phyloP scores from a whole-genome alignment of 2,113 vertebrate genomes.

The Mesitornis unicolor region DNA sequence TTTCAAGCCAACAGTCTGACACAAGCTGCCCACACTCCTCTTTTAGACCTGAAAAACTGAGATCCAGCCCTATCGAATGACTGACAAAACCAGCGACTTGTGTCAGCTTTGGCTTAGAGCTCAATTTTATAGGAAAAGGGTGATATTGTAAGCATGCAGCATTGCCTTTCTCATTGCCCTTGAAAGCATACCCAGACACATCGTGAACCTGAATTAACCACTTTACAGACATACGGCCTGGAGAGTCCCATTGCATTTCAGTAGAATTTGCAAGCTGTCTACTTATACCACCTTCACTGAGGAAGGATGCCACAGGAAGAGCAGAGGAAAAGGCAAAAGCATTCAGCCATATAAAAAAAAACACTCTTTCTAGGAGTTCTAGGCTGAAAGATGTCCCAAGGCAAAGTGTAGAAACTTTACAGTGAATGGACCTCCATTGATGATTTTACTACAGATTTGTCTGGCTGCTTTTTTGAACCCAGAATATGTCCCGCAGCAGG shows the following conservation, averaged over 20 bases:
- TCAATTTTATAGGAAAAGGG: not conserved
- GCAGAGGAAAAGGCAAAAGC: not conserved
- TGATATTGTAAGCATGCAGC: not conserved
- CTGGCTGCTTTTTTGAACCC: not conserved
- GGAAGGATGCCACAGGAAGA: not conserved
- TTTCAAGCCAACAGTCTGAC: not conserved
- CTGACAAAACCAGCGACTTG: not conserved
- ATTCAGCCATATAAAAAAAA: not conserved
- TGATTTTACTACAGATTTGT: not conserved
- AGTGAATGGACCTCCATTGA: not conserved
- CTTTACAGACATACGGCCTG: not conserved
- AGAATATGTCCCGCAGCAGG: not conserved
- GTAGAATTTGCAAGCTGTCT: not conserved
- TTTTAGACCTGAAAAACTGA: not conserved
- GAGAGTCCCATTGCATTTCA: not conserved
- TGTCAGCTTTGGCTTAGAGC: not conserved
- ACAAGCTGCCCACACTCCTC: not conserved
- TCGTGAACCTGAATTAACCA: not conserved
- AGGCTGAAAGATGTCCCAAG: not conserved
- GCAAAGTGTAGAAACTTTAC: not conserved
- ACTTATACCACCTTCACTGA: not conserved
- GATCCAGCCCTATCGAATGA: not conserved
- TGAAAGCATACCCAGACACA: not conserved
- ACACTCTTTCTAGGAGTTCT: not conserved
- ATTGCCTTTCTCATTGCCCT: not conserved